phyloP scores from a whole-genome alignment of 1,140 invertebrate species.

The Nasonia giraulti region DNA sequence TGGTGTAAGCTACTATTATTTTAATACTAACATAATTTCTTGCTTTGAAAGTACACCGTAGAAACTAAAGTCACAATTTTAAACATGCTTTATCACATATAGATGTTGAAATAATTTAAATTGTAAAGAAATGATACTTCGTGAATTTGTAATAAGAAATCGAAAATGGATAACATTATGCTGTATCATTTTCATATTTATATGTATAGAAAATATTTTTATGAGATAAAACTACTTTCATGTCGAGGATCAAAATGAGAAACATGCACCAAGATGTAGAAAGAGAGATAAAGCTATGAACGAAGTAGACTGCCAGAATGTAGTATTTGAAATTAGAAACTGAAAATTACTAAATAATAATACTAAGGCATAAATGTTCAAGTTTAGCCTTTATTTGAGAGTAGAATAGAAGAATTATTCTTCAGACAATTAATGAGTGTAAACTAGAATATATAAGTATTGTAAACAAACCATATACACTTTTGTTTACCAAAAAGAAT shows the following conservation, averaged over 20 bases:
- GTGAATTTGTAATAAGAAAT: background rate
- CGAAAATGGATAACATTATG: background rate
- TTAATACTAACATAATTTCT: background rate
- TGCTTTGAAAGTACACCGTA: background rate
- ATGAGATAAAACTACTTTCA: background rate
- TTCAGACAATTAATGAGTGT: background rate
- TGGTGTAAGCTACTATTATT: background rate
- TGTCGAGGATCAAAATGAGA: conserved; percentile 24
- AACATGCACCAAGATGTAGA: conserved; percentile 28
- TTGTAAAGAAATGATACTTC: background rate
- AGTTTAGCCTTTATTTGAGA: background rate
- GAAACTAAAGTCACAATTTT: background rate
- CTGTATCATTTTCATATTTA: background rate
- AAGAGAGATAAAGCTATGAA: conserved; percentile 32
- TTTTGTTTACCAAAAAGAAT: conserved; percentile 33
- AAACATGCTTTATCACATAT: background rate
- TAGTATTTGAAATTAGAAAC: conserved; percentile 9
- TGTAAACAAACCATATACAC: conserved; percentile 14
- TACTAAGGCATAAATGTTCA: background rate
- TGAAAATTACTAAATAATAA: conserved; percentile 12
- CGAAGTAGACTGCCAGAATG: conserved; percentile 43
- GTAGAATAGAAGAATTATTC: background rate
- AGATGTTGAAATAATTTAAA: background rate
- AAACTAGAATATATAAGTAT: conserved; percentile 21
- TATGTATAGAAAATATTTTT: background rate